phyloP scores from a whole-genome alignment of 2,888 invertebrate genomes.

The Agrochola circellaris region DNA sequence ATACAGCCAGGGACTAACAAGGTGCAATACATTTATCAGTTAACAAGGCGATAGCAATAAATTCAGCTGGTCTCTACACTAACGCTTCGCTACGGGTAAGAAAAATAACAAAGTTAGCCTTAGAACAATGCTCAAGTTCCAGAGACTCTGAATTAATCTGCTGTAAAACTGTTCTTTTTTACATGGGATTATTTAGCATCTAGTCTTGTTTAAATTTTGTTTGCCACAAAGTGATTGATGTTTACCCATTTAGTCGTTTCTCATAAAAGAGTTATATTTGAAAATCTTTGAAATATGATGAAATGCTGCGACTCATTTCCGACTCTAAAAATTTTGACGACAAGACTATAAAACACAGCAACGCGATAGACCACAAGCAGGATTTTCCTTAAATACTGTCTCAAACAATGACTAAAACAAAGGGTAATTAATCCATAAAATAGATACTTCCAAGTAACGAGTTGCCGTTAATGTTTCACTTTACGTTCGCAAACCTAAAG shows the following conservation, averaged over 20 bases:
- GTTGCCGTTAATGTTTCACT: constrained; percentile 65
- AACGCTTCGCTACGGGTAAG: constrained; percentile 67
- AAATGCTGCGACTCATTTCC: neutral
- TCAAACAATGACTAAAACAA: constrained; percentile 37
- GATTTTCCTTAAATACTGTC: constrained; percentile 8
- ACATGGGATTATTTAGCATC: neutral
- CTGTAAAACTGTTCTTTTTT: constrained; percentile 1
- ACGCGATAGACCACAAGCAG: neutral
- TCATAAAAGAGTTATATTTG: neutral
- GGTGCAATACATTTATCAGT: constrained; percentile 82
- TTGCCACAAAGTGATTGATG: neutral
- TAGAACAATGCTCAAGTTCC: constrained; percentile 54
- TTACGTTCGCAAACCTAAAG: constrained; percentile 68
- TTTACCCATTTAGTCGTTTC: neutral
- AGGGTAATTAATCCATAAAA: constrained; percentile 65
- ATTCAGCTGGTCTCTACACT: constrained; percentile 73
- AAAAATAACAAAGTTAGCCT: constrained; percentile 72
- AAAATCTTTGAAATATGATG: neutral
- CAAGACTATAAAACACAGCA: neutral
- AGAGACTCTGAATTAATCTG: constrained; percentile 26
- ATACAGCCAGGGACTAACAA: constrained; percentile 68
- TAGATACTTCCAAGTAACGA: constrained; percentile 62
- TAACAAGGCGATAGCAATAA: constrained; percentile 82
- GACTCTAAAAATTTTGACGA: constrained; percentile 8
- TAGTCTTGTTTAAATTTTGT: neutral